Percentiles rank a stretch among this genome's conserved stretches.
phyloP scores from a whole-genome alignment of 2,888 invertebrate species.

The Saturnia japonica region DNA sequence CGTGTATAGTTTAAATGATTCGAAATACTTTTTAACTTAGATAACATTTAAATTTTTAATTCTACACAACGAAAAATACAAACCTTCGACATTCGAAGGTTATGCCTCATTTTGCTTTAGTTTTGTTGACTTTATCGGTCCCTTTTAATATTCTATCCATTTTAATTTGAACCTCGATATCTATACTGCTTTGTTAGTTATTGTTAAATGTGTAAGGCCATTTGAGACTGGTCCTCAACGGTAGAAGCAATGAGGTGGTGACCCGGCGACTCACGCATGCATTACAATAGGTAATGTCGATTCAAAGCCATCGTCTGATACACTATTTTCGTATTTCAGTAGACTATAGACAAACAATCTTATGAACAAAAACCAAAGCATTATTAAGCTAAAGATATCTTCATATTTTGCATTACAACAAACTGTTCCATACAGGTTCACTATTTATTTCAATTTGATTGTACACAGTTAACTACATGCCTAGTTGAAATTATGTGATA shows the following conservation, averaged over 20 bases:
- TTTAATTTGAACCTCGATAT: constrained; percentile 41
- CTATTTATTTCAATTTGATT: no score
- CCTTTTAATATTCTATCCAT: constrained; percentile 45
- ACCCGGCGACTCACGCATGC: constrained; percentile 65
- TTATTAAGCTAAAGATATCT: not conserved
- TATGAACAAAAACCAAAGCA: not conserved
- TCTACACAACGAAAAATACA: constrained; percentile 28
- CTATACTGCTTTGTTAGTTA: constrained; percentile 24
- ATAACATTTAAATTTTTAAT: constrained; percentile 1
- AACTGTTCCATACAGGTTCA: no score
- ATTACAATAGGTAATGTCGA: constrained; percentile 75
- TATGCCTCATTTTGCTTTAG: constrained; percentile 55
- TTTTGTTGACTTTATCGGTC: constrained; percentile 40
- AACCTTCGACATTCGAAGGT: constrained; percentile 63
- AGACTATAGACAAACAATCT: constrained; percentile 21
- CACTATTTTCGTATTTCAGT: constrained; percentile 52
- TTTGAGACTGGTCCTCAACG: constrained; percentile 43
- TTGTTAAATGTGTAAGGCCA: constrained; percentile 45
- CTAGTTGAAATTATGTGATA: no score
- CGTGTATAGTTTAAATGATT: not conserved
- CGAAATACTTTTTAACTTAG: not conserved
- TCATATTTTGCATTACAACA: not conserved
- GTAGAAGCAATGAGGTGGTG: constrained; percentile 57
- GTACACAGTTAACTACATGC: no score
- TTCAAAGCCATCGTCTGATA: constrained; percentile 52